Conservation (phyloP, 2,888 invertebrate genomes). For the Melanotus villosus region DNA sequence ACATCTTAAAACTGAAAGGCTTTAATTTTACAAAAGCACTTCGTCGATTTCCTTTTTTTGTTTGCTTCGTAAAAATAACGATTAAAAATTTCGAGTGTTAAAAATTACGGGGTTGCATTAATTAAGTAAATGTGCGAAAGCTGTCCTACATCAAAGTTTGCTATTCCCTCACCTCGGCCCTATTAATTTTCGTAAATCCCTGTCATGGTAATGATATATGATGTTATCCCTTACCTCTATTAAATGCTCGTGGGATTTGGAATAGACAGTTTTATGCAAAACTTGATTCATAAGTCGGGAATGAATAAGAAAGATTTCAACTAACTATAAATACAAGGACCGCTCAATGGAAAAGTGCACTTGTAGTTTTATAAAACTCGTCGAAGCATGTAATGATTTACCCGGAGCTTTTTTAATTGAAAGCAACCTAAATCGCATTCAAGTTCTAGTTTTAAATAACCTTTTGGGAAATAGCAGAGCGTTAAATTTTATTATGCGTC, state of each 20-base stretch:
- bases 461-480: background rate
- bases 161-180: slow-evolving; percentile 9
- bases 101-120: background rate
- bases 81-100: background rate
- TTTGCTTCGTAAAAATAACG: background rate
- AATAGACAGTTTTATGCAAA: slow-evolving; percentile 26
- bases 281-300: slow-evolving; percentile 4
- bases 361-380: too few species aligned
- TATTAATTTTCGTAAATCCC: slow-evolving; percentile 31
- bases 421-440: too few species aligned
- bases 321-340: background rate
- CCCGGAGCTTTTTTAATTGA: too few species aligned
- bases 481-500: background rate
- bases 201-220: slow-evolving; percentile 30
- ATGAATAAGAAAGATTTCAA: slow-evolving; percentile 24
- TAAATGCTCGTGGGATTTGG: slow-evolving; percentile 21
- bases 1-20: too few species aligned
- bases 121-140: slow-evolving; percentile 10
- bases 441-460: background rate
- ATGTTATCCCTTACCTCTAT: slow-evolving; percentile 29
- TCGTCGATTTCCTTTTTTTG: background rate
- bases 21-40: background rate
- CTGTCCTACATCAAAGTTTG: slow-evolving; percentile 14
- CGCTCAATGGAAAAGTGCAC: background rate
- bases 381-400: too few species aligned